Base-by-base conservation (phyloP, 2,888 invertebrate species). In the Hydraecia micacea region DNA sequence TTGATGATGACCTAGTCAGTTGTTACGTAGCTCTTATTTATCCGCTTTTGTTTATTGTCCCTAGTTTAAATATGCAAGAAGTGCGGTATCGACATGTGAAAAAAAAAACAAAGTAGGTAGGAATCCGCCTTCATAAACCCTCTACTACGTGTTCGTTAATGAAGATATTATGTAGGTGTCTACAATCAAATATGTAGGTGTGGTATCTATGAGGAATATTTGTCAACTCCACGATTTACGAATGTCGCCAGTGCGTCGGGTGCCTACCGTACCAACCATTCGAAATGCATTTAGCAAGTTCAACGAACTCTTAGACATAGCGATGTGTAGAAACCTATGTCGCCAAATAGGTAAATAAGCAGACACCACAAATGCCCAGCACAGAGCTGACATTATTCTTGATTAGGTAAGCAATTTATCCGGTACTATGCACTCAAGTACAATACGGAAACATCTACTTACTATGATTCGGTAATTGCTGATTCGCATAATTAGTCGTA, bases 211-310 rank as follows among this genome's bases (percentile, higher is more conserved):
- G n/a, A 58, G 42, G 67, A 78, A 75, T 75, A 84, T 71, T 73
- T 60, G 73, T 78, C 49, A 62, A 75, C 70, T 73, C 42, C 70
- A 58, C 73, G 66, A 67, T 75, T 73, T 42, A 62, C 67, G 49
- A 73, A 75, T 71, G 75, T 78, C 73, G 71, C 42, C 71, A 73
- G 46, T 63, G 62, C 68, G 69, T 66, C 72, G 58, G 25, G 62
- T 78, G 75, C 77, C 67, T 81, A 79, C 77, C 58, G 71, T 74
- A 65, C 65, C 55, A 49, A 32, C 60, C 76, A 75, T 83, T 80
- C 69, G 78, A 86, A 86, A 79, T 83, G 83, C 83, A 83, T 86
- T 78, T 79, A 77, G 73, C 63, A 60, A 84, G 86, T 86, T 84
- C 86, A 81, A 67, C 65, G 84, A 86, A 75, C 86, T 79, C 78